Percentiles rank a stretch among this genome's conserved stretches.
Conservation (phyloP, 2,113 vertebrate species). For the Chloropsis cyanopogon region DNA sequence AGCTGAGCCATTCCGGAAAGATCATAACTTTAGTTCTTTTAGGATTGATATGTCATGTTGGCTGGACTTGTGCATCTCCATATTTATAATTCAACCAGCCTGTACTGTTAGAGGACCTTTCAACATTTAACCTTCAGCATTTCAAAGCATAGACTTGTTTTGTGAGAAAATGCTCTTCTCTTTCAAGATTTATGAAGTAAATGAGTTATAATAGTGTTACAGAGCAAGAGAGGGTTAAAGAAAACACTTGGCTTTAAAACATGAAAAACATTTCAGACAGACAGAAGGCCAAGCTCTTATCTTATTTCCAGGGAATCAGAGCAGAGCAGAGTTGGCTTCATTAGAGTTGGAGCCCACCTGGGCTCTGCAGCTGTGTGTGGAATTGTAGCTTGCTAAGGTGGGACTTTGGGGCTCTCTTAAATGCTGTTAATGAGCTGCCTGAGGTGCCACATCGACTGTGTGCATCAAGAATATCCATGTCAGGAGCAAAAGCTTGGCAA, state of each 20-base stretch:
- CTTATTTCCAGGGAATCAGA: not conserved
- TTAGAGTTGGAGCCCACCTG: not conserved
- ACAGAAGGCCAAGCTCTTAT: not conserved
- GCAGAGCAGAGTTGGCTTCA: not conserved
- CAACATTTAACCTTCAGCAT: not conserved
- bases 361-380: not conserved
- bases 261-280: not conserved
- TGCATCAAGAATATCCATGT: not conserved
- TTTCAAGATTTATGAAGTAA: not conserved
- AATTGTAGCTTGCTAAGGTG: not conserved
- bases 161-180: not conserved
- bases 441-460: rapidly evolving
- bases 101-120: not conserved
- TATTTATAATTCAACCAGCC: not conserved
- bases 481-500: not conserved
- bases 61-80: not conserved
- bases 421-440: not conserved
- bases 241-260: not conserved
- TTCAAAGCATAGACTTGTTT: not conserved
- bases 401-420: not conserved
- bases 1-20: not conserved
- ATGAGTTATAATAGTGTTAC: rapidly evolving
- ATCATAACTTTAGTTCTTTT: not conserved
- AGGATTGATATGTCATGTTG: not conserved
- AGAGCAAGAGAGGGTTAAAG: not conserved